These are phyloP conservation scores for Ennomos quercinarius DNA, from an alignment of 2,888 invertebrate genomes.

Conservation along the genomic window DNA sequence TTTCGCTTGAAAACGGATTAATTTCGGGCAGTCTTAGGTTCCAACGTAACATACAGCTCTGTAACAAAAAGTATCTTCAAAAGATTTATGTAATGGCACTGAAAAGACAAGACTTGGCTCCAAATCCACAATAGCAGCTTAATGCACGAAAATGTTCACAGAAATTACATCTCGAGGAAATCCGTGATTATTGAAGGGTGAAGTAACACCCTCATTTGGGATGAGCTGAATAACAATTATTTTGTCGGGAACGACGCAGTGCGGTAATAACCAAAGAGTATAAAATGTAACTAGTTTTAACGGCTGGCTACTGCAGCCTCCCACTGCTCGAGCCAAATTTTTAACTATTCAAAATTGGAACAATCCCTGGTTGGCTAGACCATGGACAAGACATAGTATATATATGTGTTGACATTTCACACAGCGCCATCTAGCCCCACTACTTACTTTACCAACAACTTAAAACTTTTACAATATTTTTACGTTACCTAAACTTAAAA, in stretches of 20 bases:
- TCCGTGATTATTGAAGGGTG: slow-evolving; percentile 49
- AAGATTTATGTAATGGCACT: slow-evolving; percentile 20
- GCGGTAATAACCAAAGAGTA: slow-evolving; percentile 51
- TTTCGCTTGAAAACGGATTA: no score
- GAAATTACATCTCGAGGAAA: slow-evolving; percentile 40
- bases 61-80: background rate
- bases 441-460: no score
- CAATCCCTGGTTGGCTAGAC: no score
- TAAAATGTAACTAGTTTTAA: slow-evolving; percentile 1
- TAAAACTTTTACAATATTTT: no score
- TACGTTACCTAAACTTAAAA: no score
- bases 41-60: no score
- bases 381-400: no score
- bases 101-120: slow-evolving; percentile 28
- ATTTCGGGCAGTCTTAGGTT: no score
- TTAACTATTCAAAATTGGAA: slow-evolving; percentile 66
- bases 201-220: slow-evolving; percentile 55
- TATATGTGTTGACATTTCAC: no score
- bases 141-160: slow-evolving; percentile 39
- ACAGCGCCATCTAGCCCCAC: no score
- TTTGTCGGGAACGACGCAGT: slow-evolving; percentile 51
- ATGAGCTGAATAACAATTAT: slow-evolving; percentile 55
- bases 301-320: slow-evolving; percentile 48
- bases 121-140: slow-evolving; percentile 35
- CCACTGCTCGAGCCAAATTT: slow-evolving; percentile 61